These are phyloP conservation scores for Mungos mungo DNA, from an alignment of 2,113 vertebrate genomes.

Conservation along the genomic window DNA sequence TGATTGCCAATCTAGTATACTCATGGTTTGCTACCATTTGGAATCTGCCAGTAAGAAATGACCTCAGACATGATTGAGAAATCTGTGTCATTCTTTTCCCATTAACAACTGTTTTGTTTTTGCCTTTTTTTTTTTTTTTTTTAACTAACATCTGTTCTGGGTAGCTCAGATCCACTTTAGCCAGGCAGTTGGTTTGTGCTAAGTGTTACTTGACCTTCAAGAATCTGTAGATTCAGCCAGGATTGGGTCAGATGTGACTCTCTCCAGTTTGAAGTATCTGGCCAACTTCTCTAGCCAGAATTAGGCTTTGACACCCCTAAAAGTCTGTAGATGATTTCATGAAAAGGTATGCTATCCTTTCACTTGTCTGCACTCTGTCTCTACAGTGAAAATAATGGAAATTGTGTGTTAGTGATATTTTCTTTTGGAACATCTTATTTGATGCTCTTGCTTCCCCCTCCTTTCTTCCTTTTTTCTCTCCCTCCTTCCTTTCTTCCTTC, in stretches of 20 bases:
- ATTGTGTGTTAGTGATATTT: not conserved
- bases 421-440: constrained; percentile 36
- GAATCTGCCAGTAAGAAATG: constrained; percentile 32
- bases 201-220: constrained; percentile 69
- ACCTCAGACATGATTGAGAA: constrained; percentile 58
- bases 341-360: not conserved
- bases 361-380: not conserved
- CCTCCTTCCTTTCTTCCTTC: too few species aligned
- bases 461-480: rapidly evolving
- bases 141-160: constrained; percentile 49
- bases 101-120: not conserved
- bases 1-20: not conserved
- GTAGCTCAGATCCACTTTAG: not conserved
- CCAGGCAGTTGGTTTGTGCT: constrained; percentile 28
- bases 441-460: not conserved
- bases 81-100: constrained; percentile 41
- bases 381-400: not conserved
- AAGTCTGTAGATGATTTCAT: constrained; percentile 19
- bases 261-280: constrained; percentile 46
- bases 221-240: constrained; percentile 51
- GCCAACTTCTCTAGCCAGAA: constrained; percentile 34
- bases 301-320: not conserved
- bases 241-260: constrained; percentile 31
- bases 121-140: not conserved
- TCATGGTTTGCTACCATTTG: constrained; percentile 59